Evolutionary conservation across 1,140 invertebrate genomes (phyloP), one percentile per base, ranked within the genome.

Genomic region (Leptoteleia sp.): DNA sequence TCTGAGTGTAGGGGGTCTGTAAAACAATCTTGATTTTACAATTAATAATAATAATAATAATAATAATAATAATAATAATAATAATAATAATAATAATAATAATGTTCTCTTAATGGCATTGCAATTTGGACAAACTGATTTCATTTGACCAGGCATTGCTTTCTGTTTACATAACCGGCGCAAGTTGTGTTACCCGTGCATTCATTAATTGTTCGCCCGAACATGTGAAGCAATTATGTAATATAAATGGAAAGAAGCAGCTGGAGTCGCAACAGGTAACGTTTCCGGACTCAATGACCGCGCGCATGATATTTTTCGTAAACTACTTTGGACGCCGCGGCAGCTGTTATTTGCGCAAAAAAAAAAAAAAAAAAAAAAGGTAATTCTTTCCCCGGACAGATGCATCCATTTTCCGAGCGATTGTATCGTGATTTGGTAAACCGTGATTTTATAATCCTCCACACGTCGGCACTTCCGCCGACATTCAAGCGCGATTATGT

Each of bases 331-430:
- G 19, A n/a, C 17, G n/a, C 16, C 25, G 8, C 15, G 12, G 9
- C 59, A 75, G 71, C 50, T 75, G 71, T 65, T 65, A 75, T 65
- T 75, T 52, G 22, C 61, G 61, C 59, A 65, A 75, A 75, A 68
- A 42, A 13, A n/a, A n/a, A n/a, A n/a, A n/a, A n/a, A n/a, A n/a
- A n/a, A n/a, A n/a, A n/a, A n/a, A n/a, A n/a, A n/a, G n/a, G n/a
- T 37, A 4, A 9, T 75, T 65, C 71, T 57, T 59, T 65, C 38
- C 16, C 40, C 7, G 45, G 45, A 62, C 71, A 67, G 71, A 75
- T 75, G 61, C 54, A 42, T 9, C 35, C 17, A 61, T 75, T 75
- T 75, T 75, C 37, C 61, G 35, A 3, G 11, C 61, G 15, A 75
- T 65, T 75, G 61, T 75, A 33, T 16, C 45, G 29, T 47, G 71